These are phyloP conservation scores for Intellagama lesueurii DNA, from an alignment of 2,797 vertebrate genomes.

Conservation along the genomic window DNA sequence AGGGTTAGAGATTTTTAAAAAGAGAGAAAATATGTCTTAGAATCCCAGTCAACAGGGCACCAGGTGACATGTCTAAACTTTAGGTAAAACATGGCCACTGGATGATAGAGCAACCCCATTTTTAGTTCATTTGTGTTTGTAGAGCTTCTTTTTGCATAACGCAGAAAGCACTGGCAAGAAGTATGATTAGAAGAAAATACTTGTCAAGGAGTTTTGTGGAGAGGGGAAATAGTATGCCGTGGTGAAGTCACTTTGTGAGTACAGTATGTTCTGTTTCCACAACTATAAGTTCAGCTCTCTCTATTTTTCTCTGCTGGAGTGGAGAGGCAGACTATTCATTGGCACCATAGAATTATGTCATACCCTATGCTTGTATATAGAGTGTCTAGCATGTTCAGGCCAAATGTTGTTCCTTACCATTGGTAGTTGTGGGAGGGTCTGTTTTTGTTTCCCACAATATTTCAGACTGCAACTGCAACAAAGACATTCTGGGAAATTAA, in stretches of 20 bases:
- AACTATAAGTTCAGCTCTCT: neutral
- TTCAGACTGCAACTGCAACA: neutral
- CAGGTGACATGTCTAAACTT: no score
- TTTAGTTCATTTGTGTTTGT: no score
- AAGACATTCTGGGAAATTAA: neutral
- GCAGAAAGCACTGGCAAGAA: accelerated
- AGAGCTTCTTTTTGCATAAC: neutral
- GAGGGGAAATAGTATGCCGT: neutral
- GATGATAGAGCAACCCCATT: no score
- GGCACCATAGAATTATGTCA: neutral
- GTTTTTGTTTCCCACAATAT: neutral
- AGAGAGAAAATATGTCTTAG: no score
- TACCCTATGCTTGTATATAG: neutral
- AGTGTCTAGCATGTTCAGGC: neutral
- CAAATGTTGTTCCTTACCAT: neutral
- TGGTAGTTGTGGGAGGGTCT: neutral
- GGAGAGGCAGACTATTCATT: neutral
- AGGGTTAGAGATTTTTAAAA: no score
- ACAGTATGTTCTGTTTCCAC: neutral
- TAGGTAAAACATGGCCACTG: no score
- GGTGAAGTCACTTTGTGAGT: neutral
- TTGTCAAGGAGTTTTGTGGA: no score
- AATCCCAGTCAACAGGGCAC: no score
- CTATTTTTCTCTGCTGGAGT: neutral
- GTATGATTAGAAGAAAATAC: no score